phyloP scores from a whole-genome alignment of 2,113 vertebrate genomes.

The Oncorhynchus gorbuscha region DNA sequence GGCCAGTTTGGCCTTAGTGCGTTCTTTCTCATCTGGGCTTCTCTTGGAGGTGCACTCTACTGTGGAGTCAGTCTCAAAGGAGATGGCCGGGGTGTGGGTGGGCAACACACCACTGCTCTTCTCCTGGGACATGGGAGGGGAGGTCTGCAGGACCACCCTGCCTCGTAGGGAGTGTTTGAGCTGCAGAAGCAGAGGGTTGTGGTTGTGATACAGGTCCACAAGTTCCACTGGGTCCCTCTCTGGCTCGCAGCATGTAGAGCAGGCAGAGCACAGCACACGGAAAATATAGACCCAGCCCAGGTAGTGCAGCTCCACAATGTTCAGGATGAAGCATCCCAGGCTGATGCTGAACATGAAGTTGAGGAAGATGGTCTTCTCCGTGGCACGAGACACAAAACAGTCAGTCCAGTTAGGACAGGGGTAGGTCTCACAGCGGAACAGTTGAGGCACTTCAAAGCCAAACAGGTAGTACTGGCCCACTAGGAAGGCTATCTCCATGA shows the following conservation, averaged over 20 bases:
- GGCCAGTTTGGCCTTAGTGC: conserved; percentile 43
- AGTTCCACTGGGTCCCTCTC: conserved; percentile 19
- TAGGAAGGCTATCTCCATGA: conserved; percentile 68
- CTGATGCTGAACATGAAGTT: conserved; percentile 70
- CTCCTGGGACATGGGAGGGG: conserved; percentile 35
- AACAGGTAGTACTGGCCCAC: conserved; percentile 66
- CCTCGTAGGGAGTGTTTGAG: conserved; percentile 65
- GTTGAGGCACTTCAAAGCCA: conserved; percentile 66
- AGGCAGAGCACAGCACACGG: conserved; percentile 61
- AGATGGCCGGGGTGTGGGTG: conserved; percentile 51
- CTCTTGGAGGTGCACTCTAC: conserved; percentile 52
- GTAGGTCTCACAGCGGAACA: conserved; percentile 66
- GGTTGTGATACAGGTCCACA: conserved; percentile 41
- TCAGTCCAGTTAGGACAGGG: conserved; percentile 65
- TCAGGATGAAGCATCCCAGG: conserved; percentile 67
- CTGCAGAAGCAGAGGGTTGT: conserved; percentile 64
- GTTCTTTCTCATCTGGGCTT: conserved; percentile 56
- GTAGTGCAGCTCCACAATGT: conserved; percentile 66
- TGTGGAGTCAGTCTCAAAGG: conserved; percentile 62
- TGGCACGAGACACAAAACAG: conserved; percentile 69
- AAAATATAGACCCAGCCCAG: conserved; percentile 67
- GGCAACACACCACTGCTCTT: conserved; percentile 31
- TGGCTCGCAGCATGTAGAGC: conserved; percentile 51
- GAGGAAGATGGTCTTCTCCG: conserved; percentile 71
- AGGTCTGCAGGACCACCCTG: conserved; percentile 60